phyloP scores from a whole-genome alignment of 1,140 invertebrate species.

The Spodoptera frugiperda region DNA sequence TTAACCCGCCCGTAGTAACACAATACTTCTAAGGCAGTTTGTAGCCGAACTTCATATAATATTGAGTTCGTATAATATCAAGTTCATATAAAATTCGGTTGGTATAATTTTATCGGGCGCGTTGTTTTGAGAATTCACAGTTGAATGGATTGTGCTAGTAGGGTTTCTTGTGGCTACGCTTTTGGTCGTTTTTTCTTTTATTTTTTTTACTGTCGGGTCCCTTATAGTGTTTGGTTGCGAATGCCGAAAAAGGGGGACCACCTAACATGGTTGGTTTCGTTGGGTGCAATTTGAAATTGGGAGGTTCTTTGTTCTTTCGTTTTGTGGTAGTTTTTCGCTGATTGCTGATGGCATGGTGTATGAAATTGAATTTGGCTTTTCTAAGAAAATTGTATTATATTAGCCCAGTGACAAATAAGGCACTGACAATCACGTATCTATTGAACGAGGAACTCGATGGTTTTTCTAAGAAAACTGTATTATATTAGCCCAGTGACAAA shows the following conservation, averaged over 20 bases:
- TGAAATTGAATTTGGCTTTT: no score
- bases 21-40: conserved; percentile 32
- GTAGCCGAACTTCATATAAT: conserved; percentile 23
- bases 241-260: conserved; percentile 44
- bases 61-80: conserved; percentile 25
- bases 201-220: conserved; percentile 34
- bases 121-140: conserved; percentile 62
- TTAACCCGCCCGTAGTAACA: conserved; percentile 20
- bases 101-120: conserved; percentile 54
- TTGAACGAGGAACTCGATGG: no score
- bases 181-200: conserved; percentile 55
- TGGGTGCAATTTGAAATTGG: background rate
- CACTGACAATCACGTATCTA: no score
- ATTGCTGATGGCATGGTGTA: background rate
- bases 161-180: conserved; percentile 60
- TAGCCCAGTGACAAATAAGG: background rate
- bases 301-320: background rate
- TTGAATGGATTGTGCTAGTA: conserved; percentile 54
- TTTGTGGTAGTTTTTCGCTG: background rate
- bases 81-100: conserved; percentile 18
- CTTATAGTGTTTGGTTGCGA: conserved; percentile 45
- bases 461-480: no score
- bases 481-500: no score
- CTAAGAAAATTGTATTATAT: no score
- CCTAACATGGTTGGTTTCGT: conserved; percentile 31